Base-by-base conservation (phyloP, 2,888 invertebrate genomes). In the Leucophenga montana region DNA sequence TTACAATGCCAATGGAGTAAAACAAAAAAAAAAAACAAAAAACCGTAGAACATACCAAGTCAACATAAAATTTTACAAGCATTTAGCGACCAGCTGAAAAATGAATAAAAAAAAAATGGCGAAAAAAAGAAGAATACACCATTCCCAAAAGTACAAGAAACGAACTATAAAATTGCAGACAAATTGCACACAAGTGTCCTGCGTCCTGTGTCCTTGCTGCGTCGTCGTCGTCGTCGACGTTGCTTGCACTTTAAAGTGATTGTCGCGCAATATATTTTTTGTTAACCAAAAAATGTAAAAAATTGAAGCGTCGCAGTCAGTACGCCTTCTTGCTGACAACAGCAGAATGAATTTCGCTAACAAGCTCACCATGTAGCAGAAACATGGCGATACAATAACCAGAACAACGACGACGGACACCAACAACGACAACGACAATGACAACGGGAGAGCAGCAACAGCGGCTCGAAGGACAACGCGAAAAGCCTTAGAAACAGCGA, bases 131-230 rank as follows among this genome's bases (percentile, higher is more conserved):
- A 27, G 48, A 22, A 64, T 64, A 14, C 18, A 46, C 62, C 44
- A 64, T 64, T 46, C 62, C 62, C 62, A 20, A 27, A 64, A 64
- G 62, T 64, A 64, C 61, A 68, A 70, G 67, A 72, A 71, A 69
- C 61, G 71, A 59, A 72, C 72, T 73, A 78, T 81, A 82, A 82
- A 82, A 81, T 74, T 71, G 75, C 81, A 82, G 80, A 82, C 82
- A 82, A 82, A 82, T 82, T 81, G 82, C 82, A 79, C 82, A 76
- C 78, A 75, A 75, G 81, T 64, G 48, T 48, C 20, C 39, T 22
- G 61, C n/a, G n/a, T n/a, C n/a, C n/a, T 16, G 44, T 39, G 4
- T 39, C 33, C 18, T 14, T 39, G 18, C 46, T 13, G 20, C 18
- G 46, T 14, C 31, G 22, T 14, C 8, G 18, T 53, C 16, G 20